These are phyloP conservation scores for Nycticebus coucang DNA, from an alignment of 2,113 vertebrate species.

Conservation along the genomic window DNA sequence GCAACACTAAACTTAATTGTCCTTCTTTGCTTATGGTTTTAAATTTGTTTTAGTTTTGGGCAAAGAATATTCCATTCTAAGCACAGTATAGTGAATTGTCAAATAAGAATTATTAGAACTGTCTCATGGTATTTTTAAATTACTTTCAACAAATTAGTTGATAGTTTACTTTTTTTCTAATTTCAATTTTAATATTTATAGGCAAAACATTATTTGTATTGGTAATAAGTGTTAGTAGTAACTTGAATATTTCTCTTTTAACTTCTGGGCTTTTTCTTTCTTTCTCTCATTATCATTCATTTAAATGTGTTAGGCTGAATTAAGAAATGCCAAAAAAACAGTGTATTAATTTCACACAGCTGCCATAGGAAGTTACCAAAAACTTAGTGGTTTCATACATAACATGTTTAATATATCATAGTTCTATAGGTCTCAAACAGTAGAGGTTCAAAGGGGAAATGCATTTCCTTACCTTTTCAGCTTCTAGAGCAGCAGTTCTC, in stretches of 20 bases:
- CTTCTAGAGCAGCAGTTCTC: too few species aligned
- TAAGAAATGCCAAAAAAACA: background rate
- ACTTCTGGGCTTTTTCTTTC: background rate
- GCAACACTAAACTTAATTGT: background rate
- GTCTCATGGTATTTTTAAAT: background rate
- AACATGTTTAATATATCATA: background rate
- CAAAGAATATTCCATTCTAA: background rate
- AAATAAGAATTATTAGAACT: background rate
- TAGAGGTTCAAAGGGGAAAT: background rate
- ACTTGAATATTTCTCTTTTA: background rate
- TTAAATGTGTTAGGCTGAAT: background rate
- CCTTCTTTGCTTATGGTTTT: background rate
- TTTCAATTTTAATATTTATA: background rate
- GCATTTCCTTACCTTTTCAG: background rate
- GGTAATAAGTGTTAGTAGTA: background rate
- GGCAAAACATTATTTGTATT: background rate
- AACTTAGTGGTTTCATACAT: background rate
- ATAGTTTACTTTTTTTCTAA: background rate
- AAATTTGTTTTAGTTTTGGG: background rate
- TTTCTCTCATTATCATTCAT: background rate
- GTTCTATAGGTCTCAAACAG: background rate
- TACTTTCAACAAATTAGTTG: background rate
- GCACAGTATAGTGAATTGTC: background rate
- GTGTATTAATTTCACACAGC: background rate
- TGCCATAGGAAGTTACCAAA: background rate